Base-by-base conservation (phyloP, 2,888 invertebrate genomes). In the Ganaspis brasiliensis region DNA sequence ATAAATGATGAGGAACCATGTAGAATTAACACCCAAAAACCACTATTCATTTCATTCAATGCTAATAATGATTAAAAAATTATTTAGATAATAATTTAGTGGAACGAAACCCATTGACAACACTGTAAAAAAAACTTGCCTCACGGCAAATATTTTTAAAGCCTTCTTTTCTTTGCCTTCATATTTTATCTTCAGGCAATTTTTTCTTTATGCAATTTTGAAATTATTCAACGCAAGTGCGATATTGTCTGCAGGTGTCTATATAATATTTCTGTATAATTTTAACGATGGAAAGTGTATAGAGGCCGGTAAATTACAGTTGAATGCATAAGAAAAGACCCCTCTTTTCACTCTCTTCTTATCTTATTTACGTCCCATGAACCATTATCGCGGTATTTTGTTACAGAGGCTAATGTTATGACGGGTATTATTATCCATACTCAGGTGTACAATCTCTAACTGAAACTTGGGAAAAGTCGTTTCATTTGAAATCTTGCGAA, bases 321-420 rank as follows among this genome's bases (percentile, higher is more conserved):
- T 61, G 55, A 74, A 6, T 26, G 31, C 49, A 37, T 52, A 56
- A 56, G 19, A 14, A 19, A 12, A 21, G 19, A 10, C 24, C 31
- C 31, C 24, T 59, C 24, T 12, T 70, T 14, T 49, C 19, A 10
- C 12, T 10, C 55, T 14, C 52, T 45, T 59, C 82, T 84, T 84
- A 84, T 84, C 84, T 79, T 78, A 26, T 77, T 79, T 81, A 74
- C 79, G 81, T 79, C 73, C 79, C 78, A 79, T 84, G 85, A 87
- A 82, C 85, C 81, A 81, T 79, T 76, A 76, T 81, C 78, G 73
- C 75, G 79, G 80, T 80, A 83, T 80, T 81, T 80, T 74, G 80
- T 76, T 77, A 75, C 74, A 26, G 19, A 21, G 73, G 63, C 49
- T 70, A 72, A 74, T 76, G 73, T 73, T 76, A 78, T 78, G 71